These are phyloP conservation scores for Polydrusus pterygomalis DNA, from an alignment of 2,888 invertebrate genomes.

Conservation along the genomic window DNA sequence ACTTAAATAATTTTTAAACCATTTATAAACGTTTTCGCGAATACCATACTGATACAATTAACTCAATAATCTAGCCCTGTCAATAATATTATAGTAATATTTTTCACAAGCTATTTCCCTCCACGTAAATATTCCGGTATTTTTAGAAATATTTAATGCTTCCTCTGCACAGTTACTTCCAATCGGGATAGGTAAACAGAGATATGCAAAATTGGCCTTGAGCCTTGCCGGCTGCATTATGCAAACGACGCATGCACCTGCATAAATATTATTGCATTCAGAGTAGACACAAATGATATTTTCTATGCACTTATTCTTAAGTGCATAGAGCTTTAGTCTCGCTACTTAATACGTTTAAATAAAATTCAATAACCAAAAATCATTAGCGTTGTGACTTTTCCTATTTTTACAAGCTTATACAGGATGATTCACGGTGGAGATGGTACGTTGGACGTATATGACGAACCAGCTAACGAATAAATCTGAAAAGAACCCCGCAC, in stretches of 20 bases:
- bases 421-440: no score
- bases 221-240: conserved; percentile 48
- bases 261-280: conserved; percentile 50
- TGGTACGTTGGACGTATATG: no score
- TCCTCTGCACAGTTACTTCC: conserved; percentile 34
- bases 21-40: no score
- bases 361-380: no score
- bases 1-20: no score
- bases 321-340: conserved; percentile 1
- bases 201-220: conserved; percentile 50
- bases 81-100: no score
- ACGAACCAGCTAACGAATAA: no score
- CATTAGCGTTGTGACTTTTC: no score
- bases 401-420: no score
- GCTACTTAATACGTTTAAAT: neutral
- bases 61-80: no score
- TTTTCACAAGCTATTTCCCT: neutral
- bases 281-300: conserved; percentile 42
- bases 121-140: neutral
- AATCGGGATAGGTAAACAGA: conserved; percentile 46
- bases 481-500: no score
- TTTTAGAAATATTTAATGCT: neutral
- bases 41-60: no score
- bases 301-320: neutral
- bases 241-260: conserved; percentile 46